Evolutionary conservation across 2,888 invertebrate species (phyloP), one percentile per base, ranked within the genome.

Genomic region (Campoplex nolae): DNA sequence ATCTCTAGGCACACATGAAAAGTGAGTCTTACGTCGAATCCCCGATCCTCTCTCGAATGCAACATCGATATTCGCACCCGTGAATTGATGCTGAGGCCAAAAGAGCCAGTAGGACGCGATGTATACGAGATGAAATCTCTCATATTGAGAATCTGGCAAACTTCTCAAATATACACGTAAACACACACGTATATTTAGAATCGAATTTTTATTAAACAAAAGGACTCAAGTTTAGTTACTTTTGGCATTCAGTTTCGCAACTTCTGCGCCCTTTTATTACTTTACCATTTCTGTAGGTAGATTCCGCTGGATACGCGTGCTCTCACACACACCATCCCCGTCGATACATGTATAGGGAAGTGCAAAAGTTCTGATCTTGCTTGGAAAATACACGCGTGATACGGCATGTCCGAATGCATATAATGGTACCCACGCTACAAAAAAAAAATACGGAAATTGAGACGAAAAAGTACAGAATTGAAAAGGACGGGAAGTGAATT

Each of bases 71-170:
- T 84, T 74, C 79, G 65, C 56, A 58, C 75, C 80, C 79, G 56
- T 56, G 67, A 81, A 84, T 80, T 58, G 68, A 80, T 68, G 65
- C 42, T 45, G 45, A 48, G 48, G 4, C 35, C 18, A 45, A 45
- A 51, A 48, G 51, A 65, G 42, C 0, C 1, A 42, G 71, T 13
- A 13, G 58, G 38, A 54, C 54, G 75, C 80, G 65, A 84, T 77
- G 84, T 58, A 23, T 23, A 74, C 65, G 80, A 73, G 84, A 73
- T 80, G 84, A 86, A 86, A 77, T 84, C 84, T 62, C 76, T 80
- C 84, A 54, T 81, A 74, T 81, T 67, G 80, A 71, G 67, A 77
- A 77, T 76, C 86, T 80, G 86, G 86, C 80, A 84, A 77, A 84
- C 73, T 77, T 86, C 84, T 83, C 86, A 70, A 38, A 13, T 42